These are phyloP conservation scores for Neomorphus geoffroyi DNA, from an alignment of 2,797 vertebrate genomes.

Conservation along the genomic window DNA sequence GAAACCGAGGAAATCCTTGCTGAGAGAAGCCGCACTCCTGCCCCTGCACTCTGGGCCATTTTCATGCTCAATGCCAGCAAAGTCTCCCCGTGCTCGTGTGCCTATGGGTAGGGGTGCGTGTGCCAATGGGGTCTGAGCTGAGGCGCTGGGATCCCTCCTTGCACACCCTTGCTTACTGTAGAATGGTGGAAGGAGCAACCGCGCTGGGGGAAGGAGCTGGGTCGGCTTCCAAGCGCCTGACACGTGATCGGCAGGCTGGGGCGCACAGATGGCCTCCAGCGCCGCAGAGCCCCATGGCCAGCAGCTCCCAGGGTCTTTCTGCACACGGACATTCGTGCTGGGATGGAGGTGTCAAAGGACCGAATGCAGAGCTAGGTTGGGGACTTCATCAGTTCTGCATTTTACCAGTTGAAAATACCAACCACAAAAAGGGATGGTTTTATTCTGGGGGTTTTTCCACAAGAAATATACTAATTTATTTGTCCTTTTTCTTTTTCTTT, in stretches of 20 bases:
- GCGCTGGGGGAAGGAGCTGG: not conserved
- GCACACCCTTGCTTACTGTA: fast-evolving
- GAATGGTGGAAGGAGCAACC: not conserved
- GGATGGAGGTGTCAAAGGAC: not conserved
- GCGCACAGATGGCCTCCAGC: not conserved
- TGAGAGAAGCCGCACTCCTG: not conserved
- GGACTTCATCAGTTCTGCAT: fast-evolving
- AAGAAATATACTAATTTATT: not conserved
- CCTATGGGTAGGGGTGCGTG: fast-evolving
- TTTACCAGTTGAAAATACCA: not conserved
- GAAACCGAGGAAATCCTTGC: not conserved
- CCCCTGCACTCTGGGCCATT: fast-evolving
- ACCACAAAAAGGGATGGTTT: not conserved
- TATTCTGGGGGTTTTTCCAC: not conserved
- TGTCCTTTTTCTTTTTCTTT: not conserved
- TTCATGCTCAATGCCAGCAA: not conserved
- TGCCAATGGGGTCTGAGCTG: not conserved
- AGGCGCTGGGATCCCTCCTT: not conserved
- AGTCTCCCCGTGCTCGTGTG: fast-evolving
- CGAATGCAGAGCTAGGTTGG: fast-evolving
- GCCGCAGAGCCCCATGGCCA: fast-evolving
- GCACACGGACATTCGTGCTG: not conserved
- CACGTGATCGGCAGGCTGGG: conserved; percentile 23
- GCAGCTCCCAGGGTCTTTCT: not conserved
- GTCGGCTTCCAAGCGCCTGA: not conserved